Base-by-base conservation (phyloP, 2,888 invertebrate species). In the Dastarcus helophoroides region DNA sequence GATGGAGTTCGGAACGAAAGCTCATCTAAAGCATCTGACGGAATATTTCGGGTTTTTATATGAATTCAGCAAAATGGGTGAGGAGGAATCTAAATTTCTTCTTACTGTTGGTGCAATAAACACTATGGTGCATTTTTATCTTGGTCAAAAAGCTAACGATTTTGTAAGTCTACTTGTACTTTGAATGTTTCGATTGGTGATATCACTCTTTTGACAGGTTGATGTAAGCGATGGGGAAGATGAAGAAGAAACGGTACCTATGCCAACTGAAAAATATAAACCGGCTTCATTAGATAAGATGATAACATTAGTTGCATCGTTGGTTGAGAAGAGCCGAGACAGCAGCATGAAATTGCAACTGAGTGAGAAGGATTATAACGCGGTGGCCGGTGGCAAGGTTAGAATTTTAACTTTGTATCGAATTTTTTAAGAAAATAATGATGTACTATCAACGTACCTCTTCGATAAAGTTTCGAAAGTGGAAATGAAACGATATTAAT, bases 21-120 rank as follows among this genome's bases (percentile, higher is more conserved):
- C 82, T 14, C 85, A 89, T 59, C 57, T 88, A 37, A 79, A 86
- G 37, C 86, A 93, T 58, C 65, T 94, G 40, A 85, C 89, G 1
- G 94, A 94, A 59, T 93, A 90, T 61, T 94, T 94, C 59, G 80
- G 84, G 21, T 73, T 94, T 47, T 64, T 94, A 38, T 82, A 88
- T 56, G 93, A 94, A 59, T 93, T 93, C 61, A 88, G 90, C 45
- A 83, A 90, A 57, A 86, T 91, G 85, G 91, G 93, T 0, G 90
- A 90, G 40, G 89, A 89, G 48, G 93, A 94, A 57, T 81, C 85
- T 14, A 73, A 79, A 55, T 94, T 93, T 62, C 66, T 94, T 49
- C 68, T 91, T 40, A 74, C 83, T 14, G 78, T 85, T 33, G 84
- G 86, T 52, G 84, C 90, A 17, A 90, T 94, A 40, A 79, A 85